Percentiles rank a stretch among this genome's conserved stretches.
These are phyloP conservation scores for Clupea harengus DNA, from an alignment of 2,113 vertebrate genomes.

Conservation along the genomic window DNA sequence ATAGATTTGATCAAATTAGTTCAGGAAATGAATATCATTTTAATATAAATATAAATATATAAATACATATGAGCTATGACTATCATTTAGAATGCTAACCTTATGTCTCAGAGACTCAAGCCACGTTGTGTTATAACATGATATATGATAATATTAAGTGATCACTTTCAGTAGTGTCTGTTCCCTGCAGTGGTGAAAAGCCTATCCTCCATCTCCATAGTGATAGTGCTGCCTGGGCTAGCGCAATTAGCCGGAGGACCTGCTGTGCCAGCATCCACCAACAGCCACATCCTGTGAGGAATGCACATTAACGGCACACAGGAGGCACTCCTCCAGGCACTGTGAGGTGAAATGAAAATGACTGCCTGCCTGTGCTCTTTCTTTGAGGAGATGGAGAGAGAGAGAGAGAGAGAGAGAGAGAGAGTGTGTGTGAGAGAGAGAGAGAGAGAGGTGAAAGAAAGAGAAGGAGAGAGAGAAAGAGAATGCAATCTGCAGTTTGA, in stretches of 20 bases:
- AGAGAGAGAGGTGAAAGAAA: neutral
- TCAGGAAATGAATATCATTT: too few relatives aligned
- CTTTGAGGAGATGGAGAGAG: neutral
- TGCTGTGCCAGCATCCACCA: slow-evolving; percentile 26
- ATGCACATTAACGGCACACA: slow-evolving; percentile 32
- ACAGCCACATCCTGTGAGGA: slow-evolving; percentile 18
- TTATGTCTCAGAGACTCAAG: neutral
- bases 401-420: neutral
- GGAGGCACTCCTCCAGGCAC: slow-evolving; percentile 20
- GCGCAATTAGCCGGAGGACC: neutral
- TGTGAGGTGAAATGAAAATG: slow-evolving; percentile 23
- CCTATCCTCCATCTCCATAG: neutral
- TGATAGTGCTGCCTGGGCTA: slow-evolving; percentile 17
- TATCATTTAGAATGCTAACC: too few relatives aligned
- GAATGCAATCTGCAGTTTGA: neutral
- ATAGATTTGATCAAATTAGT: too few relatives aligned
- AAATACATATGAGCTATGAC: too few relatives aligned
- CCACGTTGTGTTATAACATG: neutral
- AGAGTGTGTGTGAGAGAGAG: neutral
- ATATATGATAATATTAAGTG: neutral
- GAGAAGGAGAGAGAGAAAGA: neutral
- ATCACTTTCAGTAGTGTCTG: neutral
- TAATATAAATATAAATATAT: too few relatives aligned
- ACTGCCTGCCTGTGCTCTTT: neutral
- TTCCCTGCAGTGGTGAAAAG: neutral